Conservation (phyloP, 2,888 invertebrate genomes). For the Petrophora chlorosata region DNA sequence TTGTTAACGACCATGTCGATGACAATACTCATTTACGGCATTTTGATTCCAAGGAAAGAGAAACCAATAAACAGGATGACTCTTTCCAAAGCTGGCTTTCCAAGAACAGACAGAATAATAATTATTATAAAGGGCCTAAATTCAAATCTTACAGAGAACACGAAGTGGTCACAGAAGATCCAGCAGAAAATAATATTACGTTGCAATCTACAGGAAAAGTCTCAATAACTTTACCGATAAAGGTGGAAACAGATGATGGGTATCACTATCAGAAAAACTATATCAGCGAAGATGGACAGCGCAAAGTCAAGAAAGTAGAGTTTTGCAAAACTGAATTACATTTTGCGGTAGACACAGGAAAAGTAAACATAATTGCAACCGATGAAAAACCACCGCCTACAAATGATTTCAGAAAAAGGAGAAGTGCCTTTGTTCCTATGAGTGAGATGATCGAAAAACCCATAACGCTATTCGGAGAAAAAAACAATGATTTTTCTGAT, state of each 20-base stretch:
- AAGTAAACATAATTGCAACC: slow-evolving; percentile 93
- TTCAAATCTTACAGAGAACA: slow-evolving; percentile 56
- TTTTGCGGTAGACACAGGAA: slow-evolving; percentile 93
- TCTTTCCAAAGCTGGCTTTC: slow-evolving; percentile 74
- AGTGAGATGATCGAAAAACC: slow-evolving; percentile 76
- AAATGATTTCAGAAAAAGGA: slow-evolving; percentile 89
- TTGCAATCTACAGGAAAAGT: slow-evolving; percentile 71
- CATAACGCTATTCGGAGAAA: slow-evolving; percentile 86
- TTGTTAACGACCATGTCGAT: slow-evolving; percentile 74
- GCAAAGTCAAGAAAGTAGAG: slow-evolving; percentile 89
- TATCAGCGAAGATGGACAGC: slow-evolving; percentile 63
- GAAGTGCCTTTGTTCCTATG: slow-evolving; percentile 80
- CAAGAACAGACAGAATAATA: slow-evolving; percentile 62
- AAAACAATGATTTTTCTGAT: slow-evolving; percentile 49
- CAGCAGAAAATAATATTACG: slow-evolving; percentile 61
- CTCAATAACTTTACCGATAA: slow-evolving; percentile 69
- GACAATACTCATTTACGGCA: slow-evolving; percentile 45
- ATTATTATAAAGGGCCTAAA: slow-evolving; percentile 54
- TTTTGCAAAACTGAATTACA: slow-evolving; percentile 95
- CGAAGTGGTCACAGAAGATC: slow-evolving; percentile 54
- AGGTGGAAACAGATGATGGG: slow-evolving; percentile 57
- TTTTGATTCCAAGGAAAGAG: slow-evolving; percentile 47
- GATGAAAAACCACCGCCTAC: slow-evolving; percentile 94
- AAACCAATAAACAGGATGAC: slow-evolving; percentile 54
- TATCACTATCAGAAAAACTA: slow-evolving; percentile 49